Base-by-base conservation (phyloP, 2,797 vertebrate genomes). In the Acrossocheilus wenchowensis region DNA sequence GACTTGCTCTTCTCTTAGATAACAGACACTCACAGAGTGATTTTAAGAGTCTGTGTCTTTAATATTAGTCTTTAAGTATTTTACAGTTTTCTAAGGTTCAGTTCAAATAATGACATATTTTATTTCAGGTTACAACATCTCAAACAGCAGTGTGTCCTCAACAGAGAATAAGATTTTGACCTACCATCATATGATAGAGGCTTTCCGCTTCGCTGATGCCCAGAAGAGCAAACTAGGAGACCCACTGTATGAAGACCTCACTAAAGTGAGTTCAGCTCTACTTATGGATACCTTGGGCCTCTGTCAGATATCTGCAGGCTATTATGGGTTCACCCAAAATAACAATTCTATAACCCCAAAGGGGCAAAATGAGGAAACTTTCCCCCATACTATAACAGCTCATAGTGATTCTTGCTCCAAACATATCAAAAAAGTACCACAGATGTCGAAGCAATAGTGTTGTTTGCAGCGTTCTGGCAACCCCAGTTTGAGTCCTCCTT, bases 201-300 rank as follows among this genome's bases (percentile, higher is more conserved):
- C 98, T 10, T 99, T 99, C 91, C 97, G 97, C 19, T 98, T 98
- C 12, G 97, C 97, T 81, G 98, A 96, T 0, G 97, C 96, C 90
- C 97, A 98, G 93, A 97, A 97, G 91, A 98, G 96, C 87, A 89
- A 95, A 86, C 93, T 99, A 10, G 97, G 97, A 71, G 98, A 99
- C 90, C 97, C 97, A 14, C 0, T 94, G 11, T 97, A 96, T 92
- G 94, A 97, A 77, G 90, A 97, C 82, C 91, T 98, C 54, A 95
- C 94, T 2, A 95, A 96, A 94, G 98, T 99, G 93, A 95, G 90
- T 62, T 21, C n/a, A 30, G 41, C 0, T 43, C 21, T 0, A 36
- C 34, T 78, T 6, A 23, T 34, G 17, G 1, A 54, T 23, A 54
- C 7, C 11, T 12, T 50, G 5, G 30, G 9, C 43, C 15, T 74